These are phyloP conservation scores for Mycteria americana DNA, from an alignment of 2,797 vertebrate species.

Conservation along the genomic window DNA sequence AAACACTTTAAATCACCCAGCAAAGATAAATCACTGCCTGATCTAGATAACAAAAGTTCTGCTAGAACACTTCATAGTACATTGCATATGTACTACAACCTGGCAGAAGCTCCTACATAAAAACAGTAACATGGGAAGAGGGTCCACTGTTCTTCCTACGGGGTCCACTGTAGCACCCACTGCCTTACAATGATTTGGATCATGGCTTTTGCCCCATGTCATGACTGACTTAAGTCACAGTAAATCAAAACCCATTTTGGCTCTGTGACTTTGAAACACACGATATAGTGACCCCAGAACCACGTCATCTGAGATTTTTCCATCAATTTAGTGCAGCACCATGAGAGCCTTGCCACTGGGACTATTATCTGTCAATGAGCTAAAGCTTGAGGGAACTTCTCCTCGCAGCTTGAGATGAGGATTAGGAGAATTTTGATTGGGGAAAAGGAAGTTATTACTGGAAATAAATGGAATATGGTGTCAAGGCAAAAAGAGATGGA, in stretches of 20 bases:
- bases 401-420: neutral
- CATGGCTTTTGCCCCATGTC: neutral
- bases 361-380: neutral
- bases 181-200: neutral
- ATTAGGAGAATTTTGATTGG: neutral
- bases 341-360: neutral
- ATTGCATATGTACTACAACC: neutral
- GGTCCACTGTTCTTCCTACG: no score
- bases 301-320: neutral
- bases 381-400: neutral
- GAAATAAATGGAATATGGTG: neutral
- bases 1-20: neutral
- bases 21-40: neutral
- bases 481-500: conserved; percentile 19
- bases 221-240: neutral
- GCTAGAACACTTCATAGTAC: neutral
- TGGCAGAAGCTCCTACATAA: neutral
- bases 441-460: neutral
- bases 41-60: neutral
- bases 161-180: neutral
- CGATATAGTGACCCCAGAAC: neutral
- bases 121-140: neutral
- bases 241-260: neutral
- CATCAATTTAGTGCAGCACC: neutral
- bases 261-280: neutral